phyloP scores from a whole-genome alignment of 2,888 invertebrate genomes.

The Erpobdella octoculata region DNA sequence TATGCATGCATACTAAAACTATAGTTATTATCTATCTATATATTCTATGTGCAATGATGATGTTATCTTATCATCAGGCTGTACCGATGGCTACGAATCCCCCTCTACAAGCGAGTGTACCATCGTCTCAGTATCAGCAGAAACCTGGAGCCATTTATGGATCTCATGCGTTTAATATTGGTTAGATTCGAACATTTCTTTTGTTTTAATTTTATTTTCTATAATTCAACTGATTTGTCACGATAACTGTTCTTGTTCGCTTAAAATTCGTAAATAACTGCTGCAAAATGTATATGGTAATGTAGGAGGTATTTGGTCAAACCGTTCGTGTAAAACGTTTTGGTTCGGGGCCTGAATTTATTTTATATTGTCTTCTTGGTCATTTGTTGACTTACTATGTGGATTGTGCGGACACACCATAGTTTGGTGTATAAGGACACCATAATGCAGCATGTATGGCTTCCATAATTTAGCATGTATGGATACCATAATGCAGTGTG shows the following conservation, averaged over 20 bases:
- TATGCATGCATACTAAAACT: neutral
- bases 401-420: no score
- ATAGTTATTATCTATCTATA: neutral
- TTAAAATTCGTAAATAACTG: no score
- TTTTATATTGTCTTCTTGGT: no score
- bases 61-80: slow-evolving; percentile 21
- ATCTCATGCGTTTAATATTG: slow-evolving; percentile 28
- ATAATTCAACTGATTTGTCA: neutral
- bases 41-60: neutral
- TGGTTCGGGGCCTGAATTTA: no score
- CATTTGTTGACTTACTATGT: no score
- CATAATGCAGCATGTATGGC: no score
- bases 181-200: slow-evolving; percentile 10
- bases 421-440: no score
- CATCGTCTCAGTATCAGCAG: slow-evolving; percentile 31
- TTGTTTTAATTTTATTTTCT: neutral
- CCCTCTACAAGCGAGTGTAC: slow-evolving; percentile 16
- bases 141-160: slow-evolving; percentile 26
- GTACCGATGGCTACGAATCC: slow-evolving; percentile 29
- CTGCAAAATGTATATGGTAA: neutral
- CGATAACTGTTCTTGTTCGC: neutral
- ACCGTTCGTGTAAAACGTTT: no score
- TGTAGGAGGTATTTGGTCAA: no score
- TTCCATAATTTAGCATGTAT: no score
- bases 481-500: no score